phyloP scores from a whole-genome alignment of 1,140 invertebrate species.

The Sycophila sp. region DNA sequence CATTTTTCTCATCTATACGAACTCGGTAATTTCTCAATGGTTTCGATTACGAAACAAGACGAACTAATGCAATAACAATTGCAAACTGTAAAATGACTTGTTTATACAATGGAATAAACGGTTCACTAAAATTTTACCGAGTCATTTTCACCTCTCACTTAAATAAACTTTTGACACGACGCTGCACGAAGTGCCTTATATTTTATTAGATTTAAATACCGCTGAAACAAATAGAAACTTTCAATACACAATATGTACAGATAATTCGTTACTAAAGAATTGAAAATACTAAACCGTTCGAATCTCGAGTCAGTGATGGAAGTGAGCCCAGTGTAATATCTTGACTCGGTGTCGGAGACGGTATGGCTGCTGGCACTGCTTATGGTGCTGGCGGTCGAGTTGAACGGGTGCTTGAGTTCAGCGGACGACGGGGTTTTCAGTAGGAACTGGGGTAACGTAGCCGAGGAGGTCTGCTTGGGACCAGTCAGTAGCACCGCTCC shows the following conservation, averaged over 20 bases:
- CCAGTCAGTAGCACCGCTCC: not conserved
- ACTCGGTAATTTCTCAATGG: too few species aligned
- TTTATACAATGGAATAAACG: too few species aligned
- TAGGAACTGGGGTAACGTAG: not conserved
- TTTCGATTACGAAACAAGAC: too few species aligned
- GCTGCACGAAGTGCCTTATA: too few species aligned
- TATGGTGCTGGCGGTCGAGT: not conserved
- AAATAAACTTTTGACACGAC: too few species aligned
- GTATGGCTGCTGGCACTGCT: not conserved
- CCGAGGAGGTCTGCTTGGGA: not conserved
- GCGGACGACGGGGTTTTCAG: constrained; percentile 27
- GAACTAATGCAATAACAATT: too few species aligned
- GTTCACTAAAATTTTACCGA: too few species aligned
- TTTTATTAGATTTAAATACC: too few species aligned
- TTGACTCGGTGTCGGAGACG: constrained; percentile 4
- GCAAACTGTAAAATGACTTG: too few species aligned
- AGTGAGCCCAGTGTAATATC: constrained; percentile 8
- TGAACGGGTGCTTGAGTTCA: too few species aligned
- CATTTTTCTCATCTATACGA: too few species aligned
- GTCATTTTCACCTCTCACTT: too few species aligned
- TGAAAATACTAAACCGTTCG: not conserved
- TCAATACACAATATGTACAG: not conserved
- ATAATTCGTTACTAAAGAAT: not conserved
- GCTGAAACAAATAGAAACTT: not conserved
- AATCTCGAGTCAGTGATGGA: not conserved